These are phyloP conservation scores for Mantis religiosa DNA, from an alignment of 2,888 invertebrate species.

Conservation along the genomic window DNA sequence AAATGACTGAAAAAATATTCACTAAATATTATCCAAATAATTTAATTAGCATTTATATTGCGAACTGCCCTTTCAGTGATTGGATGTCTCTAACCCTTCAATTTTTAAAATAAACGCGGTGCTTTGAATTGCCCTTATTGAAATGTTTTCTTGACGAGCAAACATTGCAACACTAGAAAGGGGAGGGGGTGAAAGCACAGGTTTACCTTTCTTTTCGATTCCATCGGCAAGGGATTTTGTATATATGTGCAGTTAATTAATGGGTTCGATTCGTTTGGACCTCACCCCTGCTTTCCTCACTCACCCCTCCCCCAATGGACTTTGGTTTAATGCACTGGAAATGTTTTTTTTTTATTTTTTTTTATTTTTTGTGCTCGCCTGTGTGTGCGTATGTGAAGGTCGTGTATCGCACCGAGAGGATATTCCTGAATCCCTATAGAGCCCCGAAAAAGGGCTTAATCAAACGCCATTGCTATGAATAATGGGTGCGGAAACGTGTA, in stretches of 20 bases:
- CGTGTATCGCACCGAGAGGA: background rate
- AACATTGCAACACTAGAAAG: background rate
- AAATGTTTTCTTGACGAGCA: background rate
- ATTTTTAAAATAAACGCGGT: too few relatives aligned
- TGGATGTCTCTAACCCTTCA: too few relatives aligned
- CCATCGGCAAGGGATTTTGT: background rate
- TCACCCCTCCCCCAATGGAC: background rate
- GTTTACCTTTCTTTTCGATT: background rate
- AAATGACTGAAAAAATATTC: too few relatives aligned
- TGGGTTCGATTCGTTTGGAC: background rate
- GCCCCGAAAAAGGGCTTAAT: background rate
- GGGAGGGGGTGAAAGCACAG: background rate
- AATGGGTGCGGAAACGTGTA: background rate
- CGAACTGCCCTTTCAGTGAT: too few relatives aligned
- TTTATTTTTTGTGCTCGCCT: background rate
- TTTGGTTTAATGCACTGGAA: conserved; percentile 3
- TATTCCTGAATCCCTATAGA: background rate
- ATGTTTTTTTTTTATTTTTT: conserved; percentile 13
- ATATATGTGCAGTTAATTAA: background rate
- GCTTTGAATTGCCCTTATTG: too few relatives aligned
- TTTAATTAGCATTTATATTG: too few relatives aligned
- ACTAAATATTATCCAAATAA: too few relatives aligned
- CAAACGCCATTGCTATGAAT: background rate
- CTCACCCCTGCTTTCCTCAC: background rate
- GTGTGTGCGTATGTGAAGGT: background rate